A percentile compares a stretch with the other conserved stretches of the same genome.
Evolutionary conservation across 2,888 invertebrate species (phyloP).

Genomic region (Orchesella flavescens): DNA sequence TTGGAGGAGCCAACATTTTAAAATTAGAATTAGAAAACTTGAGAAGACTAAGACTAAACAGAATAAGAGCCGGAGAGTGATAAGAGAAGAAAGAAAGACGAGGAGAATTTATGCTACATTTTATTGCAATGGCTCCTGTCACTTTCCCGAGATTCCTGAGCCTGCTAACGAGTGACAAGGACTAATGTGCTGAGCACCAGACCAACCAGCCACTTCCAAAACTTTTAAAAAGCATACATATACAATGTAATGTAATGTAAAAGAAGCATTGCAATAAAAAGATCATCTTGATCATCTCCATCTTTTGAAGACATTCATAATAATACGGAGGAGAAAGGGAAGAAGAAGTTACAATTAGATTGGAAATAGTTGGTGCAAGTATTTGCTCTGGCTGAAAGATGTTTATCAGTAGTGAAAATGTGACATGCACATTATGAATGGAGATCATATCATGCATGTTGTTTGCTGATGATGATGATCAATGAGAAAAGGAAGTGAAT

Average conservation of each 20-base stretch:
- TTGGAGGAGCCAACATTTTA: too few species aligned
- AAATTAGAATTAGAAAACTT: not conserved
- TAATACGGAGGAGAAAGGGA: not conserved
- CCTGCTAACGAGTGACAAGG: slow-evolving; percentile 63
- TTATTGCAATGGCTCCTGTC: slow-evolving; percentile 35
- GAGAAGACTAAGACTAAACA: not conserved
- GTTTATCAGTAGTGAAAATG: too few species aligned
- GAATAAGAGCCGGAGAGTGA: too few species aligned
- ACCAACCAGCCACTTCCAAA: not conserved
- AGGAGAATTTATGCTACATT: too few species aligned
- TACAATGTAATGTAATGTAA: not conserved
- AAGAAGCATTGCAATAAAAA: not conserved
- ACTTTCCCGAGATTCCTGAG: slow-evolving; percentile 61
- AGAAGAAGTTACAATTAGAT: not conserved
- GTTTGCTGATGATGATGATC: slow-evolving; percentile 52
- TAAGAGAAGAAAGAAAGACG: too few species aligned
- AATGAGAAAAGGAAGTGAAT: slow-evolving; percentile 60
- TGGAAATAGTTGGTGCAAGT: too few species aligned
- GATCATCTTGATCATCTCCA: slow-evolving; percentile 8
- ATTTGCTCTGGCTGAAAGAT: too few species aligned
- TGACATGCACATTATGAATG: not conserved
- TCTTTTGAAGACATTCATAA: not conserved
- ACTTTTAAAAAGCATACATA: not conserved
- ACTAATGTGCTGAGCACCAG: slow-evolving; percentile 44
- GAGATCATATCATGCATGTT: not conserved